phyloP scores from a whole-genome alignment of 2,888 invertebrate species.

The Cephus pulcher region DNA sequence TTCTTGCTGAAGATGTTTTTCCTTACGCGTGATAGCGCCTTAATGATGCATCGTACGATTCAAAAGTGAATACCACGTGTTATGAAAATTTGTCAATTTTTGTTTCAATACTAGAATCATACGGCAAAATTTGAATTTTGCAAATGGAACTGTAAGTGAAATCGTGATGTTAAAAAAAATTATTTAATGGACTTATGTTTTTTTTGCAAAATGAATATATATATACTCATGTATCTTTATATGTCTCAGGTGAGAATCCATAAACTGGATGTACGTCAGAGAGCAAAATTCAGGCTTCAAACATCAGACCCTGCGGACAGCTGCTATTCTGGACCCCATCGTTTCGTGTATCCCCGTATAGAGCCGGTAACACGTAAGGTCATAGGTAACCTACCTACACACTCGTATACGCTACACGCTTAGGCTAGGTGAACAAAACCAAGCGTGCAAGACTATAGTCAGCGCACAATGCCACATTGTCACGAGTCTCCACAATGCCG shows the following conservation, averaged over 20 bases:
- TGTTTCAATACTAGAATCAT: not conserved
- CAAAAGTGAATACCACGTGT: not conserved
- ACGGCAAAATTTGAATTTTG: not conserved
- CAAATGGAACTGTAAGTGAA: not conserved
- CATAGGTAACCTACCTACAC: not conserved
- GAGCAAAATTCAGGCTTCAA: not conserved
- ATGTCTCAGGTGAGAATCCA: not conserved
- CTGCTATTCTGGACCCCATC: conserved; percentile 42
- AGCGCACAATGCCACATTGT: conserved; percentile 57
- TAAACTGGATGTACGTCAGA: not conserved
- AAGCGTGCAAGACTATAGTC: conserved; percentile 51
- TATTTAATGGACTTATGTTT: not conserved
- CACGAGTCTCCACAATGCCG: conserved; percentile 50
- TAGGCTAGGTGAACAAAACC: conserved; percentile 39
- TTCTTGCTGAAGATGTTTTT: not conserved
- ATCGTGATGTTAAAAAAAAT: not conserved
- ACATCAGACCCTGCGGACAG: conserved; percentile 27
- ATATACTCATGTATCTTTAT: too few species aligned
- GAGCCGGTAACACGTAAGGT: not conserved
- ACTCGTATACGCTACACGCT: not conserved
- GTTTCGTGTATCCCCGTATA: conserved; percentile 3
- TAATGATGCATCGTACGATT: not conserved
- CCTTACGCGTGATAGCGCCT: not conserved
- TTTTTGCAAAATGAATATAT: not conserved
- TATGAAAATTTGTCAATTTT: not conserved